These are phyloP conservation scores for Eclectus roratus DNA, from an alignment of 2,113 vertebrate species.

Conservation along the genomic window DNA sequence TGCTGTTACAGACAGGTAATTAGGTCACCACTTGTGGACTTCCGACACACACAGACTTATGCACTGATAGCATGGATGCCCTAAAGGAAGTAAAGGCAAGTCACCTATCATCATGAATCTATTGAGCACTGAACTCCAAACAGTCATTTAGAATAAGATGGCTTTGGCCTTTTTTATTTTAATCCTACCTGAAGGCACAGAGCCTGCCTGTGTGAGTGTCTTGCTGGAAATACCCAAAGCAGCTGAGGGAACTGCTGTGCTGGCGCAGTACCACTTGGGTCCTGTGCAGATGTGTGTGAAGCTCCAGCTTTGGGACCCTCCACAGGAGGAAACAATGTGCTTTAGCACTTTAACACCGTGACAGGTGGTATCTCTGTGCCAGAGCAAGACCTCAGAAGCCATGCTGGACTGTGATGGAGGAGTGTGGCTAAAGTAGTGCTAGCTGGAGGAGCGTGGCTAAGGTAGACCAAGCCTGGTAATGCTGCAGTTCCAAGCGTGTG, in stretches of 20 bases:
- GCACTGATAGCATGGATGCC: not conserved
- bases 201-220: not conserved
- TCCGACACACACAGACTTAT: not conserved
- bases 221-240: not conserved
- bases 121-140: not conserved
- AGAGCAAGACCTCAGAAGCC: not conserved
- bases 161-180: not conserved
- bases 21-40: conserved; percentile 49
- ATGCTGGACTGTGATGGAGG: not conserved
- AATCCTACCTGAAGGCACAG: not conserved
- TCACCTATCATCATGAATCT: not conserved
- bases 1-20: not conserved
- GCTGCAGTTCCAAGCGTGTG: not conserved
- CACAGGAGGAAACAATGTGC: not conserved
- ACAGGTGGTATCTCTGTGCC: not conserved
- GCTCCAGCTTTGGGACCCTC: not conserved
- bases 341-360: not conserved
- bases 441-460: not conserved
- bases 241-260: not conserved
- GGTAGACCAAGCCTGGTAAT: not conserved
- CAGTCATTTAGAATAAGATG: not conserved
- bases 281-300: not conserved
- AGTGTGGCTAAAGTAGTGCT: not conserved
- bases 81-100: conserved; percentile 15
- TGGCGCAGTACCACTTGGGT: not conserved